phyloP scores from a whole-genome alignment of 1,140 invertebrate genomes.

The Meteorus sp. region DNA sequence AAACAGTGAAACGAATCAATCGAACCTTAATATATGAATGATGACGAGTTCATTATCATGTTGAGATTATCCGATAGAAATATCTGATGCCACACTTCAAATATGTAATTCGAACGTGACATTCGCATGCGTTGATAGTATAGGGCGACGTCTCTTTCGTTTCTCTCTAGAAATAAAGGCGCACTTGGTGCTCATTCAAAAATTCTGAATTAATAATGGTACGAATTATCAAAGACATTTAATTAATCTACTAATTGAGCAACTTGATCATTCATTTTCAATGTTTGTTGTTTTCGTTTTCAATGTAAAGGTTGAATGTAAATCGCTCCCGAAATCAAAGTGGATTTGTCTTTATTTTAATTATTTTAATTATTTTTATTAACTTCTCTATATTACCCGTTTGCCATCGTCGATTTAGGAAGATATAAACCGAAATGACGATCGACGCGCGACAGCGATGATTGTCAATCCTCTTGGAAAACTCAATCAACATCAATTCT shows the following conservation, averaged over 20 bases:
- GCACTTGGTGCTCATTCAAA: conserved; percentile 1
- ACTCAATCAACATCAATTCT: conserved; percentile 38
- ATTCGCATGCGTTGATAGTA: no score
- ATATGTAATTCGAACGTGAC: no score
- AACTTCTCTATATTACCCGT: conserved; percentile 16
- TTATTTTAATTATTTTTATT: conserved; percentile 1
- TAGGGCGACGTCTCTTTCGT: no score
- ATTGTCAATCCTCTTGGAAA: conserved; percentile 45
- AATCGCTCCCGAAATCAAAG: conserved; percentile 18
- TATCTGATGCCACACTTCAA: no score
- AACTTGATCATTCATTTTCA: conserved; percentile 36
- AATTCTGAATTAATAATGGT: neutral
- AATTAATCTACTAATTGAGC: conserved; percentile 54
- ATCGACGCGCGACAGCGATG: conserved; percentile 34
- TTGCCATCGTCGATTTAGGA: conserved; percentile 17
- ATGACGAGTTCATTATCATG: no score
- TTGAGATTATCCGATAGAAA: no score
- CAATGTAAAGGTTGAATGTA: conserved; percentile 17
- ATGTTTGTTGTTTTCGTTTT: conserved; percentile 24
- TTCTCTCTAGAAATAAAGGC: no score
- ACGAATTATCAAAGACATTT: conserved; percentile 2
- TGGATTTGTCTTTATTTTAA: neutral
- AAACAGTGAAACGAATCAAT: no score
- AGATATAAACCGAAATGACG: conserved; percentile 16
- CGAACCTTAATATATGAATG: no score